Evolutionary conservation across 2,888 invertebrate genomes (phyloP), one percentile per base, ranked within the genome.

Genomic region (Trisateles emortualis): DNA sequence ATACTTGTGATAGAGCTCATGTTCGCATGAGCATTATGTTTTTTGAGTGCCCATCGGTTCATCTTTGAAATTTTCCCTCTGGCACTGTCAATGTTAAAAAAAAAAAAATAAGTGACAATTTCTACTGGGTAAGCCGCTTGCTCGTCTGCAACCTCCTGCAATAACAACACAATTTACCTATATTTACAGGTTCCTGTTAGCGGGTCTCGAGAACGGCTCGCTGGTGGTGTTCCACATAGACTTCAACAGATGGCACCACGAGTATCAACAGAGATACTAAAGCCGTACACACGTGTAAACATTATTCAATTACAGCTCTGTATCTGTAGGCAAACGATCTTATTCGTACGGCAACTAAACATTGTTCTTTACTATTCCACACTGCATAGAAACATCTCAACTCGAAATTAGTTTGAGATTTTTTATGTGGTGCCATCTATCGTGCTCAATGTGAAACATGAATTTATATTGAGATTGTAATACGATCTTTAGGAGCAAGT

Each of bases 221-320:
- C 96, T 99, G 72, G 98, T 99, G 59, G 99, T 99, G 77, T 99
- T 99, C 94, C 99, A 99, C 94, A 99, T 99, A 87, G 99, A 99
- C 92, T 99, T 99, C 94, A 99, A 99, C 92, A 95, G 98, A 83
- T 98, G 98, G 98, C 98, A 98, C 90, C 98, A 98, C 87, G 98
- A 98, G 90, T 98, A 98, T 90, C 98, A 98, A 84, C 98, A 98
- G 89, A 95, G 98, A 77, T 98, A 98, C 94, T 98, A 94, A n/a
- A 94, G 77, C 67, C 67, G 51, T 52, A 67, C 50, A 29, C 69
- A 67, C 54, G 63, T 35, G 29, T 44, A 59, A 56, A 64, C 57
- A 47, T 57, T 46, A 61, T 54, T 74, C 72, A 73, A 76, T 73
- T 75, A 75, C 40, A 17, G 26, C 36, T 41, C 43, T 35, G 36